These are phyloP conservation scores for Hydrotaea cyrtoneurina DNA, from an alignment of 2,888 invertebrate species.

Conservation along the genomic window DNA sequence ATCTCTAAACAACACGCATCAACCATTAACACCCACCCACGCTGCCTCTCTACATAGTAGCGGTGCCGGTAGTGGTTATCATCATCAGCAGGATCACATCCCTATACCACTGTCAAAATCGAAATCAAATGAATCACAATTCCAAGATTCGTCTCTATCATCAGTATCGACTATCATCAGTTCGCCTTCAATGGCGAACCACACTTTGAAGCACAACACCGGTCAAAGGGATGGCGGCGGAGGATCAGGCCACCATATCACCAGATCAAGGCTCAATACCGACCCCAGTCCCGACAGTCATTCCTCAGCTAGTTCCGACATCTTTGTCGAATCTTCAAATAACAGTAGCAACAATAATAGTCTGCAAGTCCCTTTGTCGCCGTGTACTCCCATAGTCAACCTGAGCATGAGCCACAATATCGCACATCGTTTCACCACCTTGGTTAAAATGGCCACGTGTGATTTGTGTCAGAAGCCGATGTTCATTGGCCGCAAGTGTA, in stretches of 20 bases:
- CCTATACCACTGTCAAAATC: constrained; percentile 87
- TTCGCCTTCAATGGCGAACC: constrained; percentile 70
- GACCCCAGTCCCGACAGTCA: constrained; percentile 80
- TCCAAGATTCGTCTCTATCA: constrained; percentile 81
- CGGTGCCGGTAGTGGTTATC: not conserved
- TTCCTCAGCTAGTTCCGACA: constrained; percentile 78
- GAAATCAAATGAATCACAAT: constrained; percentile 94
- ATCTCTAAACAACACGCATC: constrained; percentile 79
- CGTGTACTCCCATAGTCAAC: constrained; percentile 89
- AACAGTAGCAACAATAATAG: constrained; percentile 75
- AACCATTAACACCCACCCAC: constrained; percentile 75
- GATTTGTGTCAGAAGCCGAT: constrained; percentile 94
- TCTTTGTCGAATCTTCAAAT: constrained; percentile 73
- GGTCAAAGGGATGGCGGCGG: not conserved
- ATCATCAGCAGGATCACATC: constrained; percentile 55
- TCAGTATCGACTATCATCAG: constrained; percentile 75
- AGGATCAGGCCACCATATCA: constrained; percentile 57
- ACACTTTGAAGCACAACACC: constrained; percentile 72
- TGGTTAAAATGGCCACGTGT: constrained; percentile 93
- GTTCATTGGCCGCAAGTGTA: constrained; percentile 93
- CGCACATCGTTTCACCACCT: constrained; percentile 93
- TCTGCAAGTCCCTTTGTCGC: constrained; percentile 83
- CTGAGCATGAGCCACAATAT: constrained; percentile 93
- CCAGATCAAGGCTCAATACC: constrained; percentile 78
- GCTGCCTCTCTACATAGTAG: constrained; percentile 40